phyloP scores from a whole-genome alignment of 2,888 invertebrate species.

The Drosophila pseudotakahashii region DNA sequence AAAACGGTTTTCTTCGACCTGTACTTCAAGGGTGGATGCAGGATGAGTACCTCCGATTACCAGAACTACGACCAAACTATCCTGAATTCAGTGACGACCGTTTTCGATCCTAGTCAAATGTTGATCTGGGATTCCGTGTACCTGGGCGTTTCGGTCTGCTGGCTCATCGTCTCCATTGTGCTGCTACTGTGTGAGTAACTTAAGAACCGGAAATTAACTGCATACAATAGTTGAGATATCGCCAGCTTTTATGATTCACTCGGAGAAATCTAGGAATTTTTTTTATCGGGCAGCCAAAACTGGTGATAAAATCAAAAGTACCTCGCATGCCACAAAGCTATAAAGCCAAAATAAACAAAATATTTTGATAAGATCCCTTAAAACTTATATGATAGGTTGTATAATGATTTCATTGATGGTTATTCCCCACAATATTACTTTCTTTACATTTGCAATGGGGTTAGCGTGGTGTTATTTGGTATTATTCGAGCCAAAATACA shows the following conservation, averaged over 20 bases:
- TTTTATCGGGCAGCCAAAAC: conserved; percentile 35
- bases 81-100: conserved; percentile 57
- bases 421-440: not conserved
- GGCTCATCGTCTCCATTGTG: conserved; percentile 80
- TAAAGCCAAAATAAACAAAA: conserved; percentile 23
- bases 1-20: conserved; percentile 79
- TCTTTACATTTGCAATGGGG: not conserved
- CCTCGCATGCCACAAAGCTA: conserved; percentile 1
- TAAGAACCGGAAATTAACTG: conserved; percentile 19
- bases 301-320: conserved; percentile 51
- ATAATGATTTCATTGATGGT: conserved; percentile 18
- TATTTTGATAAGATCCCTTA: conserved; percentile 1
- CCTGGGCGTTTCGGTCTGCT: conserved; percentile 77
- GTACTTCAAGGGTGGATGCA: conserved; percentile 81
- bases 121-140: conserved; percentile 82
- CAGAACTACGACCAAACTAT: conserved; percentile 56
- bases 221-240: conserved; percentile 6
- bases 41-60: conserved; percentile 58
- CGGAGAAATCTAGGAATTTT: conserved; percentile 5
- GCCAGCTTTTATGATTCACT: conserved; percentile 23
- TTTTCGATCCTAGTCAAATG: conserved; percentile 75
- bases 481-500: not conserved
- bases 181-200: conserved; percentile 79
- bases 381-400: conserved; percentile 23
- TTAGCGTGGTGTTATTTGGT: not conserved